Percentiles rank a stretch among this genome's conserved stretches.
These are phyloP conservation scores for Rhagium mordax DNA, from an alignment of 2,888 invertebrate species.

Conservation along the genomic window DNA sequence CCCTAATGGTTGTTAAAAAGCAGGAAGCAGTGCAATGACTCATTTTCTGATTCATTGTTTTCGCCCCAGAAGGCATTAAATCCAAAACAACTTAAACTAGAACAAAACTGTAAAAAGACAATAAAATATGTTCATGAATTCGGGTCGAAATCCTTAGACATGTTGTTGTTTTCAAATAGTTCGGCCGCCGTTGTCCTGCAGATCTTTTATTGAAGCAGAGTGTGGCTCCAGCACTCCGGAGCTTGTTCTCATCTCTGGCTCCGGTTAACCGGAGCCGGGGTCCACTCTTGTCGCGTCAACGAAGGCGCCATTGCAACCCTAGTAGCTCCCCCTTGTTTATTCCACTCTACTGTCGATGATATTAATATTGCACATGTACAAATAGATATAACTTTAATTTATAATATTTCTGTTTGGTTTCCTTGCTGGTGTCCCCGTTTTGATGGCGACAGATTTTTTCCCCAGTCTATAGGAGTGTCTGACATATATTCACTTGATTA, in stretches of 20 bases:
- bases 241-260: constrained; percentile 54
- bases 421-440: constrained; percentile 14
- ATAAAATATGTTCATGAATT: constrained; percentile 49
- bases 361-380: constrained; percentile 61
- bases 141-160: constrained; percentile 35
- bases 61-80: constrained; percentile 26
- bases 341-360: constrained; percentile 60
- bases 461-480: constrained; percentile 18
- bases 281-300: constrained; percentile 63
- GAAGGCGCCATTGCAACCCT: constrained; percentile 58
- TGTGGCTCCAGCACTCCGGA: constrained; percentile 48
- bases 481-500: constrained; percentile 26
- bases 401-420: constrained; percentile 31
- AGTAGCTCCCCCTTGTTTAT: constrained; percentile 61
- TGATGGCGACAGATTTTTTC: constrained; percentile 21
- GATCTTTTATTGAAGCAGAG: constrained; percentile 46
- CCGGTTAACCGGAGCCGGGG: constrained; percentile 59
- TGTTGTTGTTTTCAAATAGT: constrained; percentile 60
- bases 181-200: constrained; percentile 51
- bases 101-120: constrained; percentile 49
- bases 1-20: background rate
- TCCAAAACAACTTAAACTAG: constrained; percentile 25
- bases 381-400: constrained; percentile 33
- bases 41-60: constrained; percentile 29
- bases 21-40: constrained; percentile 18